These are phyloP conservation scores for Pristionchus fissidentatus DNA, from an alignment of 2,888 invertebrate species.

Conservation along the genomic window DNA sequence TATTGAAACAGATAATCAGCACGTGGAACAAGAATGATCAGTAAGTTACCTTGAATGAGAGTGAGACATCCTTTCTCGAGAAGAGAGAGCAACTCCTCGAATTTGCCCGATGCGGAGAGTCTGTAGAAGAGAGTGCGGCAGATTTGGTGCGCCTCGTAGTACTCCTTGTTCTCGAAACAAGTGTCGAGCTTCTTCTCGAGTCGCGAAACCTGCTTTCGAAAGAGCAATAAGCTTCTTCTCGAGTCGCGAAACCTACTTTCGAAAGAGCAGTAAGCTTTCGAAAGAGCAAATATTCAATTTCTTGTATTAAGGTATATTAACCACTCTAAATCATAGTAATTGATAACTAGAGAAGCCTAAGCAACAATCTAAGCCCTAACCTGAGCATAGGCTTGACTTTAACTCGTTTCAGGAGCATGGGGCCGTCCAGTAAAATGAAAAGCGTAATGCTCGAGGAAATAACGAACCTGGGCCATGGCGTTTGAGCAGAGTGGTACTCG, in stretches of 20 bases:
- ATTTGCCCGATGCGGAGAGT: constrained; percentile 52
- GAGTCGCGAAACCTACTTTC: neutral
- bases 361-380: too few species aligned
- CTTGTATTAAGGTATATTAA: too few species aligned
- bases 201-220: constrained; percentile 35
- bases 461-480: constrained; percentile 22
- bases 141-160: constrained; percentile 70
- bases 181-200: constrained; percentile 48
- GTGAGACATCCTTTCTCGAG: constrained; percentile 54
- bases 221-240: too few species aligned
- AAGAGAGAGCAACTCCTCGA: constrained; percentile 56
- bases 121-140: constrained; percentile 66
- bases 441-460: neutral
- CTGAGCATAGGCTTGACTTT: too few species aligned
- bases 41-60: constrained; percentile 27
- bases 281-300: too few species aligned
- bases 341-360: too few species aligned
- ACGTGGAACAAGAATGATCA: neutral
- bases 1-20: neutral
- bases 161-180: constrained; percentile 61
- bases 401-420: too few species aligned
- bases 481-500: neutral
- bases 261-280: neutral
- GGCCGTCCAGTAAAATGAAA: too few species aligned
- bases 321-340: too few species aligned